A percentile compares a stretch with the other conserved stretches of the same genome.
phyloP scores from a whole-genome alignment of 2,113 vertebrate species.

The Clarias magur region DNA sequence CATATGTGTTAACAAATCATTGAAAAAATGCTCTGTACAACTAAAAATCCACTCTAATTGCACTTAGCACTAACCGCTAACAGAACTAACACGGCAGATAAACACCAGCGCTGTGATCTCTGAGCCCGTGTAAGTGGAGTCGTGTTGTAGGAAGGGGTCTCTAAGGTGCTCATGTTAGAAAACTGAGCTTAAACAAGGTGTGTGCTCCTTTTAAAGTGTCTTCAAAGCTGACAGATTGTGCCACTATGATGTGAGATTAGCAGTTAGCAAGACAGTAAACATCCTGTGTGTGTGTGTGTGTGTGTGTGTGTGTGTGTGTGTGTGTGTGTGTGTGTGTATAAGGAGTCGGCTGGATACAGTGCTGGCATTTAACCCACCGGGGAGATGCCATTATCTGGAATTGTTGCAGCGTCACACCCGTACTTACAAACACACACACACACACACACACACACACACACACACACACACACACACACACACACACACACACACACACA shows the following conservation, averaged over 20 bases:
- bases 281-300: constrained; percentile 28
- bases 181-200: neutral
- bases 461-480: constrained; percentile 37
- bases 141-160: neutral
- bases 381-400: constrained; percentile 10
- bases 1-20: neutral
- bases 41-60: neutral
- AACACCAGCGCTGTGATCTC: neutral
- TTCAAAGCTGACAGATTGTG: neutral
- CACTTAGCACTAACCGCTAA: neutral
- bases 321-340: constrained; percentile 1
- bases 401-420: constrained; percentile 43
- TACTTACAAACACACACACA: constrained; percentile 44
- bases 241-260: constrained; percentile 5
- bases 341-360: constrained; percentile 30
- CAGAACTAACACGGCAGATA: neutral
- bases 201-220: neutral
- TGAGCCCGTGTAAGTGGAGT: neutral
- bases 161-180: neutral
- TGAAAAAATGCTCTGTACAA: neutral
- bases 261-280: constrained; percentile 40
- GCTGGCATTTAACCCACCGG: constrained; percentile 27
- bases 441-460: constrained; percentile 42
- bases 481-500: constrained; percentile 44
- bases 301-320: constrained; percentile 10